Evolutionary conservation across 2,888 invertebrate species (phyloP).

Genomic region (Polymixis lichenea): DNA sequence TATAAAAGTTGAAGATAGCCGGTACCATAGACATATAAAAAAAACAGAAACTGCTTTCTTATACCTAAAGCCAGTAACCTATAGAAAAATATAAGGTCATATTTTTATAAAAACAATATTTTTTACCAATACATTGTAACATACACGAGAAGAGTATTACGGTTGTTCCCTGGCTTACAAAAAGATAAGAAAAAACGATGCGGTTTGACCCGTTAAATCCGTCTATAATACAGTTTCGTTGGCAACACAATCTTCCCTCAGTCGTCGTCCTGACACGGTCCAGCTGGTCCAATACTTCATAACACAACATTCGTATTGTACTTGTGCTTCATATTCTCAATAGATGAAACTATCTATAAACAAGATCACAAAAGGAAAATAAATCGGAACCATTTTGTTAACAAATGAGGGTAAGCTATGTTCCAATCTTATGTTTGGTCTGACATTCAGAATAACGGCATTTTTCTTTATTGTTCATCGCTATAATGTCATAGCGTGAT

Average conservation of each 20-base stretch:
- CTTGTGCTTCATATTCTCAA: conserved; percentile 73
- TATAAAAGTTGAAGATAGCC: not conserved
- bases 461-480: conserved; percentile 69
- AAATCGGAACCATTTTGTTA: conserved; percentile 81
- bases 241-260: conserved; percentile 39
- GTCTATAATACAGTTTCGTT: conserved; percentile 45
- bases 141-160: conserved; percentile 28
- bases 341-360: conserved; percentile 78
- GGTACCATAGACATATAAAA: not conserved
- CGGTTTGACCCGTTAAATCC: conserved; percentile 51
- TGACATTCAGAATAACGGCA: conserved; percentile 71
- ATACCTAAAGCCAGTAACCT: not conserved
- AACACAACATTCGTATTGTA: conserved; percentile 60
- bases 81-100: not conserved
- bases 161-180: conserved; percentile 24
- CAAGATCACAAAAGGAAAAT: conserved; percentile 78
- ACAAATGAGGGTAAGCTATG: conserved; percentile 81
- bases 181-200: conserved; percentile 46
- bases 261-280: conserved; percentile 37
- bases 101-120: conserved; percentile 28
- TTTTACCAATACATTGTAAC: conserved; percentile 27
- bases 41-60: no score
- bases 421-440: conserved; percentile 79
- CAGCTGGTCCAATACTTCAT: conserved; percentile 54
- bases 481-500: conserved; percentile 64